Evolutionary conservation across 2,888 invertebrate genomes (phyloP), one percentile per base, ranked within the genome.

Genomic region (Tenthredo amoena): DNA sequence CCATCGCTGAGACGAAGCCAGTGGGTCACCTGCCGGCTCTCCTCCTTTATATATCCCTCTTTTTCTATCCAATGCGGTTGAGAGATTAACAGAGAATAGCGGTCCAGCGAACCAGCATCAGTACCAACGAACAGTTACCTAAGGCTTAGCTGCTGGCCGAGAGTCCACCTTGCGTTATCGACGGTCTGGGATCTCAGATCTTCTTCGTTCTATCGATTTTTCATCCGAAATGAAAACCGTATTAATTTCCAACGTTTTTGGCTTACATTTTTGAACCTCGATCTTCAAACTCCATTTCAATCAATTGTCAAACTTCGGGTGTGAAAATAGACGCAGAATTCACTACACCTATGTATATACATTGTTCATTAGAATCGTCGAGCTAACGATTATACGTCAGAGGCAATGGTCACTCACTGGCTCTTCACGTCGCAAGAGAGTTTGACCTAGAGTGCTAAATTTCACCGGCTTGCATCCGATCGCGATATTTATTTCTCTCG

Each of bases 391-490:
- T 74, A 74, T 43, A 26, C 43, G 18, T 43, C n/a, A n/a, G n/a
- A 18, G 55, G 31, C 34, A 15, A 31, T 62, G 77, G 55, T 5
- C n/a, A 55, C n/a, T 9, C 1, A 2, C 26, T 10, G 31, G 18
- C 18, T 26, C 18, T 50, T 31, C 7, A 12, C 3, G 34, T 43
- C 34, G 34, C 18, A 34, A n/a, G 2, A 4, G 15, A 77, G 62
- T 58, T 81, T 81, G 81, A 81, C 81, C 81, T 81, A 81, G 37
- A 81, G 81, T 10, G 81, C 81, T 81, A 81, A 81, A 81, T 81
- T 81, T 81, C 81, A 40, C 81, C 62, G 37, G 26, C 18, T 18
- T 68, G 68, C 68, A 68, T 68, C 34, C 34, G 68, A 68, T 68
- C 15, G 34, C 6, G 34, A 68, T 68, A 34, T 34, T 18, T 68